Evolutionary conservation across 2,113 vertebrate species (phyloP).

Genomic region (Capreolus pygargus): DNA sequence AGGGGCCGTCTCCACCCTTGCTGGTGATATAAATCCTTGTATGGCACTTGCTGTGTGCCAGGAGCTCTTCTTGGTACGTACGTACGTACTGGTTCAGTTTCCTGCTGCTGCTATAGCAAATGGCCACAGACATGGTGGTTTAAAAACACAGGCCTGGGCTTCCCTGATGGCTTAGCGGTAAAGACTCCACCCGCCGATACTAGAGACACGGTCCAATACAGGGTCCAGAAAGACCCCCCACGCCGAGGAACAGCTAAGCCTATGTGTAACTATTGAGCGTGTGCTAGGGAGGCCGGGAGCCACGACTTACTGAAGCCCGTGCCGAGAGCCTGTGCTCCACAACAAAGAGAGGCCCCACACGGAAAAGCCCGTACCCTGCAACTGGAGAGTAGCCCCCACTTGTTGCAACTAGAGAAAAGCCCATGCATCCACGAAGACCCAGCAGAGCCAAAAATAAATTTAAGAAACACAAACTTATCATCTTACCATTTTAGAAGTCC

Average conservation of each 20-base stretch:
- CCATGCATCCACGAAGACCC: background rate
- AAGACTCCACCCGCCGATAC: background rate
- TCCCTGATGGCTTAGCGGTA: background rate
- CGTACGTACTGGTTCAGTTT: fast-evolving
- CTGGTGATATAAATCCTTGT: fast-evolving
- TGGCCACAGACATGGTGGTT: background rate
- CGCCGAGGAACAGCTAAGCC: background rate
- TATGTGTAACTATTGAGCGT: background rate
- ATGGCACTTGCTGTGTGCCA: fast-evolving
- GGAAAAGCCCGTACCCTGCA: background rate
- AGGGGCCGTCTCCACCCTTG: fast-evolving
- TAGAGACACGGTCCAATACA: background rate
- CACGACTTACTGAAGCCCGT: fast-evolving
- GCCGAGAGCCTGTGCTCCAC: background rate
- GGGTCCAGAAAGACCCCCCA: background rate
- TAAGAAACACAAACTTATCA: background rate
- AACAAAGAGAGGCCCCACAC: background rate
- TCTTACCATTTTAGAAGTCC: background rate
- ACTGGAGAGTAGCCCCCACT: background rate
- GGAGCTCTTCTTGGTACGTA: fast-evolving
- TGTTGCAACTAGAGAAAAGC: background rate
- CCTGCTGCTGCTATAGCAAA: background rate
- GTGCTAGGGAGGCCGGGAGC: background rate
- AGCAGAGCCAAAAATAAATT: background rate
- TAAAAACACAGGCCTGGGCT: background rate